Conservation (phyloP, 2,113 vertebrate species). For the Thermophis baileyi region DNA sequence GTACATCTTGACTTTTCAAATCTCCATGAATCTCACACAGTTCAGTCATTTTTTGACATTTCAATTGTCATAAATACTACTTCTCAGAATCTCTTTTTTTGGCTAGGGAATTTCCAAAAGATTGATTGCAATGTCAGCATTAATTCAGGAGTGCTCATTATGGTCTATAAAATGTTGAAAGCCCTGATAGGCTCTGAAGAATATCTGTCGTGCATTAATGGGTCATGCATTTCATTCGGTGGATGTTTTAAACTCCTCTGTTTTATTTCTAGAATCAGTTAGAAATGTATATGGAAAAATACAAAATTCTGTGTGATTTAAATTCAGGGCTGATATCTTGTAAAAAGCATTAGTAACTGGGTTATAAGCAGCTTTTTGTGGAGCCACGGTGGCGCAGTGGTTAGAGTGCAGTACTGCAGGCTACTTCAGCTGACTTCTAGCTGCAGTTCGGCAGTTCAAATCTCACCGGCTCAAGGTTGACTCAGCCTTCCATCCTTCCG, state of each 20-base stretch:
- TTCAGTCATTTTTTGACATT: neutral
- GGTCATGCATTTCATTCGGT: neutral
- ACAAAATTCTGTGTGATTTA: neutral
- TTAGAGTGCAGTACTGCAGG: no score
- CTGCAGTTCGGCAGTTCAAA: no score
- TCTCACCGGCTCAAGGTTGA: no score
- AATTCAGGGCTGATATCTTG: neutral
- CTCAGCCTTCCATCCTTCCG: no score
- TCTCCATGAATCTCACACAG: neutral
- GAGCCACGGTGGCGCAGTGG: no score
- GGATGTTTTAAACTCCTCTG: neutral
- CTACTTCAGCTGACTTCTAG: no score
- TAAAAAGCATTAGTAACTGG: neutral
- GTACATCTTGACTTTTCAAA: neutral
- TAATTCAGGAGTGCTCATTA: accelerated
- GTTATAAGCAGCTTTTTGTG: no score
- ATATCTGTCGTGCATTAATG: neutral
- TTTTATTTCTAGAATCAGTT: neutral
- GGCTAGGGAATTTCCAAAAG: no score
- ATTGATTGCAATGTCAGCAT: neutral
- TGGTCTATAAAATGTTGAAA: neutral
- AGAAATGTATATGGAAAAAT: neutral
- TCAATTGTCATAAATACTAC: neutral
- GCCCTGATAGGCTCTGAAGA: accelerated
- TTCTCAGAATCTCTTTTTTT: neutral